Conservation (phyloP, 1,140 invertebrate species). For the Dermatophagoides farinae region DNA sequence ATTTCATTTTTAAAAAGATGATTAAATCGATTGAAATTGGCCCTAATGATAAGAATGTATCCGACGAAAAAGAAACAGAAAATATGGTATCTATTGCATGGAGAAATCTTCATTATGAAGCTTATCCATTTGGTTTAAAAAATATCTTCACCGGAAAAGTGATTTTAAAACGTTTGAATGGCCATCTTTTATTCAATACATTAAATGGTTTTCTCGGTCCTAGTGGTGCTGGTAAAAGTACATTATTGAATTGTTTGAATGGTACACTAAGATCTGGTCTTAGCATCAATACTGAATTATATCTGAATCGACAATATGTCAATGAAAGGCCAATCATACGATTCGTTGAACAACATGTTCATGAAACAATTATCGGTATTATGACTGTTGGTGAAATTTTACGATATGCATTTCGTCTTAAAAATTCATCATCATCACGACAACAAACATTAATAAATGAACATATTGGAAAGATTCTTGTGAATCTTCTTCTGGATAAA, state of each 20-base stretch:
- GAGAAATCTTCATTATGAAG: not conserved
- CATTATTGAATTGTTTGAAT: constrained; percentile 22
- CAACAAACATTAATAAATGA: not conserved
- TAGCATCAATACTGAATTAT: not conserved
- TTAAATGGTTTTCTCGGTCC: constrained; percentile 34
- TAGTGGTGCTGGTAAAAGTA: constrained; percentile 39
- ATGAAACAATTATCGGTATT: constrained; percentile 68
- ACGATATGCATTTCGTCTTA: not conserved
- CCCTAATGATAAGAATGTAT: no score
- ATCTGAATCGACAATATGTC: not conserved
- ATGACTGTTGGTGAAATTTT: constrained; percentile 43
- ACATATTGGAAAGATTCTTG: not conserved
- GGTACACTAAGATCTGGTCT: not conserved
- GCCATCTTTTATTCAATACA: not conserved
- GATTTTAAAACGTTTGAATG: not conserved
- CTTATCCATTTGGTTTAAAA: not conserved
- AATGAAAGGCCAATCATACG: not conserved
- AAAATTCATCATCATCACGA: not conserved
- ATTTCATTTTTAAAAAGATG: no score
- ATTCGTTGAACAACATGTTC: constrained; percentile 29
- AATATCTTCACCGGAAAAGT: not conserved
- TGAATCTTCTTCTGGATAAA: not conserved
- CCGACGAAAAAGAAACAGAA: not conserved
- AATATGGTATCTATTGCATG: not conserved
- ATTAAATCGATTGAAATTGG: no score